Evolutionary conservation across 2,888 invertebrate species (phyloP).

Genomic region (Catocala nupta): DNA sequence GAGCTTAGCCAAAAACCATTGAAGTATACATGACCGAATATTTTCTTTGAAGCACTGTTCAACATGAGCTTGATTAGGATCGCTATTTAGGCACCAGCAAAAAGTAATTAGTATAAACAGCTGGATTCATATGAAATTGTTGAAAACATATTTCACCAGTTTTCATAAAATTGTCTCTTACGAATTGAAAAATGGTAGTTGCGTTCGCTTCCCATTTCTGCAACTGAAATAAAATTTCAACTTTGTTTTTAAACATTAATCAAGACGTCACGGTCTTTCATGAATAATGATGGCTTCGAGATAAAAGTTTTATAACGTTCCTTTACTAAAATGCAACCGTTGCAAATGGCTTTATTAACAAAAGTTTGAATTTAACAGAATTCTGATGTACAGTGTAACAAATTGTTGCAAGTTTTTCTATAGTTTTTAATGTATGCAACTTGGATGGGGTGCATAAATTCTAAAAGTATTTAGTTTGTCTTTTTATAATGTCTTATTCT

Average conservation of each 20-base stretch:
- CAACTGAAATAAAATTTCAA: conserved; percentile 61
- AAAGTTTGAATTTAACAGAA: conserved; percentile 27
- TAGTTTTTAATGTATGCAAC: neutral
- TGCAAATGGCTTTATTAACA: conserved; percentile 47
- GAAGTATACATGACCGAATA: too few relatives aligned
- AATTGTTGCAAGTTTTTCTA: conserved; percentile 16
- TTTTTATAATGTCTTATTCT: neutral
- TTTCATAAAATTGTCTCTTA: conserved; percentile 46
- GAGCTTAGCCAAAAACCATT: too few relatives aligned
- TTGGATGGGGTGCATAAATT: neutral
- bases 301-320: conserved; percentile 46
- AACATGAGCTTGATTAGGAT: conserved; percentile 27
- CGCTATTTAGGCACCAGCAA: conserved; percentile 20
- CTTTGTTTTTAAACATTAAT: conserved; percentile 67
- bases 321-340: conserved; percentile 47
- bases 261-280: conserved; percentile 61
- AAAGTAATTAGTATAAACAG: conserved; percentile 35
- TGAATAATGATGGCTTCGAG: conserved; percentile 66
- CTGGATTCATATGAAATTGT: conserved; percentile 22
- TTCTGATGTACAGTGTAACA: conserved; percentile 14
- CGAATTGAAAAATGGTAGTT: conserved; percentile 52
- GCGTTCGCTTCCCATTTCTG: conserved; percentile 42
- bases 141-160: conserved; percentile 40
- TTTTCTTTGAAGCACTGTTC: neutral
- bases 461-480: neutral